Percentiles rank a stretch among this genome's conserved stretches.
These are phyloP conservation scores for Neomonachus schauinslandi DNA, from an alignment of 2,113 vertebrate species.

Conservation along the genomic window DNA sequence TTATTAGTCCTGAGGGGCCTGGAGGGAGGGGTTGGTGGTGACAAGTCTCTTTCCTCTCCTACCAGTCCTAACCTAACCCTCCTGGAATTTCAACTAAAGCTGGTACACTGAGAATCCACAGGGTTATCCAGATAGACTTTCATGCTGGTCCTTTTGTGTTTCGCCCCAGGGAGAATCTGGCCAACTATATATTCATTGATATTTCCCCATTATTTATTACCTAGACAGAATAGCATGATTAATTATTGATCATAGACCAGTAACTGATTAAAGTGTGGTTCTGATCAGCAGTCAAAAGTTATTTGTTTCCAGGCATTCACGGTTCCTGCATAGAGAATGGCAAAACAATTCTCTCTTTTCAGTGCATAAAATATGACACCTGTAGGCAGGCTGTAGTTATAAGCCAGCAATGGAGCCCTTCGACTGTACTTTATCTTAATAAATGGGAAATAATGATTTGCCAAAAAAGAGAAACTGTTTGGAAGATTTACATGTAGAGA, in stretches of 20 bases:
- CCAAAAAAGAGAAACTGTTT: constrained; percentile 76
- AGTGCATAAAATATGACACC: constrained; percentile 76
- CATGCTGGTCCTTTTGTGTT: constrained; percentile 62
- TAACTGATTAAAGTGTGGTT: constrained; percentile 83
- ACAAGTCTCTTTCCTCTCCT: constrained; percentile 29
- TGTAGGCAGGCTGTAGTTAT: constrained; percentile 69
- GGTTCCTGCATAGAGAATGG: constrained; percentile 52
- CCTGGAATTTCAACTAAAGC: constrained; percentile 39
- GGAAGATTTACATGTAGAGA: constrained; percentile 74
- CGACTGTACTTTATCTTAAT: constrained; percentile 69
- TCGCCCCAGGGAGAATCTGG: constrained; percentile 72
- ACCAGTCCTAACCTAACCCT: neutral
- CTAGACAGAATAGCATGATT: constrained; percentile 81
- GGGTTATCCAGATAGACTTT: constrained; percentile 55
- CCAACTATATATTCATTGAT: constrained; percentile 81
- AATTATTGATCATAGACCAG: constrained; percentile 83
- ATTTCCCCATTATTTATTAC: constrained; percentile 83
- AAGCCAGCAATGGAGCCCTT: constrained; percentile 51
- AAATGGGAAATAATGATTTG: constrained; percentile 80
- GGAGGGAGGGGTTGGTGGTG: neutral
- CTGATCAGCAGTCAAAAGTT: constrained; percentile 83
- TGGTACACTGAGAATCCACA: neutral
- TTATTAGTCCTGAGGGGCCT: neutral
- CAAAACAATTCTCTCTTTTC: constrained; percentile 68
- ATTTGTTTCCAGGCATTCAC: constrained; percentile 75